Evolutionary conservation across 92 coral and sea anemone species (phyloP), one percentile per base, ranked within the genome.

Genomic region (Phenganax stokvisi): DNA sequence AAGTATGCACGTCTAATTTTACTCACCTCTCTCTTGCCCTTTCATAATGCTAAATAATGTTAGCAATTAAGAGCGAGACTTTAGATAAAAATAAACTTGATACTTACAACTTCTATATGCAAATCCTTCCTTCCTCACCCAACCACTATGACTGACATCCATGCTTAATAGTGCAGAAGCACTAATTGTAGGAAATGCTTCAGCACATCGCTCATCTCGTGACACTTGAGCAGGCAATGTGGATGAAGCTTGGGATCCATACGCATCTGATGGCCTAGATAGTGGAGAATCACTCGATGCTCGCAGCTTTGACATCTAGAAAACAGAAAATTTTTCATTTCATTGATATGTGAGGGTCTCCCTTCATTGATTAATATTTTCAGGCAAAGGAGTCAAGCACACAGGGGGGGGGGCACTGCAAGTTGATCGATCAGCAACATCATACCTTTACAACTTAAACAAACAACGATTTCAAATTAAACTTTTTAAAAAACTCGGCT

Each of bases 51-150:
- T 59, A 13, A 59, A 59, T 25, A 59, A 37, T 2, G 2, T 37
- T 37, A 37, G 47, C 47, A 37, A 37, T 1, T 1, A 37, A 1
- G 47, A 37, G 47, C 5, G 47, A 37, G 47, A 37, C 3, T 37
- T 5, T 37, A 37, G 47, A 37, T 29, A 68, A 68, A 2, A 68
- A 30, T 29, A 52, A 65, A 69, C 52, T 1, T 20, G n/a, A 69
- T 51, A 72, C 97, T 96, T 84, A 96, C 99, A 96, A 8, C 86
- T 87, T 57, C 88, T 90, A 4, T 89, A 62, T 15, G 77, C 84
- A 81, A 80, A 87, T 1, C 92, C 92, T 77, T 96, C 99, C 67
- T 96, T 96, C 70, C 99, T 92, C n/a, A 96, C 91, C 87, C 89
- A 87, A 0, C 99, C 99, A 76, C 91, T 87, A 65, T 92, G 92